Conservation (phyloP, 2,113 vertebrate species). For the Scomber colias region DNA sequence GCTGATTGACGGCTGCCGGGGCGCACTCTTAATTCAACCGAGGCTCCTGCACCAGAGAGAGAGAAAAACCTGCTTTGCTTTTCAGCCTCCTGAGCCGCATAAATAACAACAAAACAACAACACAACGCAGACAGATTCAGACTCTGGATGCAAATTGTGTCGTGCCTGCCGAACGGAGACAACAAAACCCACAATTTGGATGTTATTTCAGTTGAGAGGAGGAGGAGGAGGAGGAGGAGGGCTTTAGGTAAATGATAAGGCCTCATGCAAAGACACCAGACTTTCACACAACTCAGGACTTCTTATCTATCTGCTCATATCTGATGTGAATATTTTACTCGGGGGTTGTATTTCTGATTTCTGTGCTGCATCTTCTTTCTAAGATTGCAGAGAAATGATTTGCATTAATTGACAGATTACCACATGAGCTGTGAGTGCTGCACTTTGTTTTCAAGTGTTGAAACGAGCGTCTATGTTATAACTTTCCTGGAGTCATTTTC, state of each 20-base stretch:
- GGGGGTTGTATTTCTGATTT: not conserved
- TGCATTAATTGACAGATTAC: not conserved
- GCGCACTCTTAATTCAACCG: conserved; percentile 21
- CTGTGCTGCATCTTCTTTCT: not conserved
- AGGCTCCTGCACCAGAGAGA: conserved; percentile 18
- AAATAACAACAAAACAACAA: conserved; percentile 7
- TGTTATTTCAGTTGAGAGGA: conserved; percentile 7
- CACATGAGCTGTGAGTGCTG: not conserved
- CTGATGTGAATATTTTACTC: not conserved
- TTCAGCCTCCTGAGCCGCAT: conserved; percentile 3
- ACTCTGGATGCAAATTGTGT: conserved; percentile 55
- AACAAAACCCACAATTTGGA: conserved; percentile 3
- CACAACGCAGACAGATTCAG: conserved; percentile 31
- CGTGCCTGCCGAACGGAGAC: not conserved
- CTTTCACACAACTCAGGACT: not conserved
- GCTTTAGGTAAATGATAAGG: not conserved
- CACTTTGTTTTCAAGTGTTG: not conserved
- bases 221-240: not conserved
- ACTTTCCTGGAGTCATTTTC: not conserved
- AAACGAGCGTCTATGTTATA: not conserved
- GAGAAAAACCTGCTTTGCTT: conserved; percentile 31
- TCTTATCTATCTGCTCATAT: not conserved
- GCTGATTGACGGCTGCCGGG: conserved; percentile 46
- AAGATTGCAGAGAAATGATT: not conserved
- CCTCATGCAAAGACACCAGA: not conserved